Percentiles rank a stretch among this genome's conserved stretches.
Evolutionary conservation across 2,797 vertebrate species (phyloP).

Genomic region (Helostoma temminkii): DNA sequence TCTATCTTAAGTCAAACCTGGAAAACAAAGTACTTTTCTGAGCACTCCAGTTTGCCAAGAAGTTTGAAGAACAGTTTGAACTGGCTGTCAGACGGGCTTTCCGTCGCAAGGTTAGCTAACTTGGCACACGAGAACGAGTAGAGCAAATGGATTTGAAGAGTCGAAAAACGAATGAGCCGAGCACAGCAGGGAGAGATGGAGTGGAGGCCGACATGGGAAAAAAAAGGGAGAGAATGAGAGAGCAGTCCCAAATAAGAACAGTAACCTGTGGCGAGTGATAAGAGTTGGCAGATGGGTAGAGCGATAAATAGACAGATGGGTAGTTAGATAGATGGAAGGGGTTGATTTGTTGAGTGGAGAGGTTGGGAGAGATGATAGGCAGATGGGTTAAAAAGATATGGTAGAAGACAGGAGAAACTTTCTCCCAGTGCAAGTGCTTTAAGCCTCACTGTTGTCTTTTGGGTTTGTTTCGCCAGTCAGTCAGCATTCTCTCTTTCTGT

Average conservation of each 20-base stretch:
- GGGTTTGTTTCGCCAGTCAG: constrained; percentile 53
- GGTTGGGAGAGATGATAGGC: constrained; percentile 64
- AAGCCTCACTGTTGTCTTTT: constrained; percentile 54
- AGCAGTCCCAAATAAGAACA: constrained; percentile 68
- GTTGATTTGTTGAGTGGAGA: constrained; percentile 66
- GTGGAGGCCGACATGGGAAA: constrained; percentile 35
- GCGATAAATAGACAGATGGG: constrained; percentile 78
- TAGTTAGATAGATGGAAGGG: constrained; percentile 72
- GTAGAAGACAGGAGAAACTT: constrained; percentile 57
- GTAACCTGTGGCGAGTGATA: constrained; percentile 78
- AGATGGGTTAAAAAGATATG: constrained; percentile 71
- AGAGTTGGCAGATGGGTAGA: constrained; percentile 71
- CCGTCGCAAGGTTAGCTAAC: constrained; percentile 36
- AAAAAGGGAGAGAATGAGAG: constrained; percentile 17
- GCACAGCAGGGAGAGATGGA: constrained; percentile 25
- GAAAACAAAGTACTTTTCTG: constrained; percentile 46
- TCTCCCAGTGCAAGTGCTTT: constrained; percentile 42
- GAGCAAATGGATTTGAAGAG: constrained; percentile 60
- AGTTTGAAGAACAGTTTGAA: constrained; percentile 56
- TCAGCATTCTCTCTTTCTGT: constrained; percentile 44
- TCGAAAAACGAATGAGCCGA: constrained; percentile 32
- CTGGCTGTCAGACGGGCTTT: constrained; percentile 44
- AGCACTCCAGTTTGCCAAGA: constrained; percentile 31
- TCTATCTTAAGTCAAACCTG: constrained; percentile 48
- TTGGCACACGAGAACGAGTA: constrained; percentile 28